Evolutionary conservation across 2,113 vertebrate genomes (phyloP), one percentile per base, ranked within the genome.

Genomic region (Anolis carolinensis): DNA sequence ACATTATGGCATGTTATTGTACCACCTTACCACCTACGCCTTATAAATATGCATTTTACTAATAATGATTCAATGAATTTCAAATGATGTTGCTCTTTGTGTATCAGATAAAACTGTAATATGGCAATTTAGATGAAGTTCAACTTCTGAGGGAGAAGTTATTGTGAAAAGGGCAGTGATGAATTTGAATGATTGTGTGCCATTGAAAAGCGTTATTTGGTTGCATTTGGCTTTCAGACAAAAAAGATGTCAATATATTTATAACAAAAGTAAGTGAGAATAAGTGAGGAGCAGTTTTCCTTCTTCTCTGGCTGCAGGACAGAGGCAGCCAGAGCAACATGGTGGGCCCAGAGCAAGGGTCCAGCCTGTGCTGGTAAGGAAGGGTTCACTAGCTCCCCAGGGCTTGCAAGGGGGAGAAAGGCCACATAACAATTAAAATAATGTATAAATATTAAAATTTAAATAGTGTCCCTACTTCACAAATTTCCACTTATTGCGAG

Each of bases 161-260:
- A 13, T 86, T 88, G n/a, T 88, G n/a, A 62, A 86, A 87, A 86
- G 75, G 71, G 81, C 32, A 82, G 30, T 48, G 0, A 76, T 79
- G 84, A 27, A 83, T 82, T 4, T 77, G 7, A 89, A 63, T 85
- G 73, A 88, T 68, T 74, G 65, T 85, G 62, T 79, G 39, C 80
- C 59, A 85, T 52, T 83, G 80, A 89, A 90, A 72, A 79, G 78
- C 14, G 5, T 32, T 77, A 25, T 83, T 83, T 88, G 30, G 11
- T 21, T 34, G 74, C 67, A 78, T 44, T 90, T 32, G 72, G 82
- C 89, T 76, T 71, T 87, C 75, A 79, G 68, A 80, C 48, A 82
- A 83, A 87, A 81, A 89, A 82, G 80, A n/a, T 7, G 21, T 85
- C 80, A 71, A 63, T 87, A 90, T 87, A 84, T 23, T 87, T 87